Conservation (phyloP, 2,113 vertebrate genomes). For the Hiodon alosoides region DNA sequence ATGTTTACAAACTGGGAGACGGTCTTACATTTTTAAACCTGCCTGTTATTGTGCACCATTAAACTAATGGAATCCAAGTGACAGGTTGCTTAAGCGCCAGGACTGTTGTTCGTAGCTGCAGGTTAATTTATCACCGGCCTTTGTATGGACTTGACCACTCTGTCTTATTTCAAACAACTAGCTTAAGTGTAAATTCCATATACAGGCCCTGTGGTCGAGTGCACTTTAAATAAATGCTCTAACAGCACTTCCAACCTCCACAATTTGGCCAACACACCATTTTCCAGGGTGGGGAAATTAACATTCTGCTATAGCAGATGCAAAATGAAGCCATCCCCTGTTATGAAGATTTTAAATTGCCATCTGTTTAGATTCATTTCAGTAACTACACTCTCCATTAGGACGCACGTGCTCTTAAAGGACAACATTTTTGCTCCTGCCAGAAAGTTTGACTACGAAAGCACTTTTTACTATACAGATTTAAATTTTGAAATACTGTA, state of each 20-base stretch:
- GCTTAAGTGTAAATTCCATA: constrained; percentile 40
- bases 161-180: constrained; percentile 43
- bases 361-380: constrained; percentile 5
- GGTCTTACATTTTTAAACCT: constrained; percentile 46
- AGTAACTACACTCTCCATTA: not conserved
- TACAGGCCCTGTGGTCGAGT: constrained; percentile 27
- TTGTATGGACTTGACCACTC: constrained; percentile 35
- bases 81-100: constrained; percentile 38
- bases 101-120: constrained; percentile 33
- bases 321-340: constrained; percentile 8
- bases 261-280: constrained; percentile 16
- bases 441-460: not conserved
- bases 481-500: not conserved
- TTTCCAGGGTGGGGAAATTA: constrained; percentile 20
- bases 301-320: constrained; percentile 23
- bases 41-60: constrained; percentile 48
- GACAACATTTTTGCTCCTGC: not conserved
- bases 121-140: constrained; percentile 50
- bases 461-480: not conserved
- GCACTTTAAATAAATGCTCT: constrained; percentile 36
- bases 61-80: constrained; percentile 59
- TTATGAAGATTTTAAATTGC: constrained; percentile 6
- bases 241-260: constrained; percentile 27
- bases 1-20: constrained; percentile 25
- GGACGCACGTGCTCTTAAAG: not conserved